Conservation (phyloP, 2,888 invertebrate species). For the Spodoptera littoralis region DNA sequence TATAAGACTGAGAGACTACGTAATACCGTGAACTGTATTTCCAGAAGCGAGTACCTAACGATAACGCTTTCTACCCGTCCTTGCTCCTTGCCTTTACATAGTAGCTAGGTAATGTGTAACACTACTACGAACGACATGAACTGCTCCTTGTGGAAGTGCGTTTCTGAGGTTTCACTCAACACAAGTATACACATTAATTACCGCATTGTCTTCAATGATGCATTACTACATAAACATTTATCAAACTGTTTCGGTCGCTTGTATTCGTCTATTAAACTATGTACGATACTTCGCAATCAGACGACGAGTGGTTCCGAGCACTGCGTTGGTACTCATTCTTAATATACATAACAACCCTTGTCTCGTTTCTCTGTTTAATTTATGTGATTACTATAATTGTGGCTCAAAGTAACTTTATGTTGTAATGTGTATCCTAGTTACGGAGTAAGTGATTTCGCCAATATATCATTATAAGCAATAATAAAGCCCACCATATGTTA, state of each 20-base stretch:
- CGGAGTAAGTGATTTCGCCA: conserved; percentile 75
- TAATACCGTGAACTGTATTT: conserved; percentile 84
- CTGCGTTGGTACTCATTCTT: conserved; percentile 30
- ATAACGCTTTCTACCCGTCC: conserved; percentile 88
- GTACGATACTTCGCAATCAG: conserved; percentile 45
- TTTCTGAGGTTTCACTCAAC: conserved; percentile 70
- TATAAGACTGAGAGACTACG: conserved; percentile 87
- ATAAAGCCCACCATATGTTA: conserved; percentile 69
- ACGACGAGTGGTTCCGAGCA: conserved; percentile 25
- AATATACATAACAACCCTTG: conserved; percentile 40
- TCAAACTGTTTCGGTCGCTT: too few relatives aligned
- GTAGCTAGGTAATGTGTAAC: conserved; percentile 83
- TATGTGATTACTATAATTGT: conserved; percentile 67
- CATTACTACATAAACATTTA: conserved; percentile 59
- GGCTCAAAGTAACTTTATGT: conserved; percentile 79
- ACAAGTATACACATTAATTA: conserved; percentile 55
- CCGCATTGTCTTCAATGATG: conserved; percentile 63
- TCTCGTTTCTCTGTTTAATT: conserved; percentile 57
- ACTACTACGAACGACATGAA: conserved; percentile 72
- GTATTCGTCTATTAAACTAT: conserved; percentile 38
- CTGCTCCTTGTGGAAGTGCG: conserved; percentile 79
- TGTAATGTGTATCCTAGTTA: conserved; percentile 75
- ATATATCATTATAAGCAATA: conserved; percentile 84
- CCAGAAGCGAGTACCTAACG: conserved; percentile 81
- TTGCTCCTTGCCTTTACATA: conserved; percentile 88